phyloP scores from a whole-genome alignment of 1,140 invertebrate genomes.

The Probaryconus sp. region DNA sequence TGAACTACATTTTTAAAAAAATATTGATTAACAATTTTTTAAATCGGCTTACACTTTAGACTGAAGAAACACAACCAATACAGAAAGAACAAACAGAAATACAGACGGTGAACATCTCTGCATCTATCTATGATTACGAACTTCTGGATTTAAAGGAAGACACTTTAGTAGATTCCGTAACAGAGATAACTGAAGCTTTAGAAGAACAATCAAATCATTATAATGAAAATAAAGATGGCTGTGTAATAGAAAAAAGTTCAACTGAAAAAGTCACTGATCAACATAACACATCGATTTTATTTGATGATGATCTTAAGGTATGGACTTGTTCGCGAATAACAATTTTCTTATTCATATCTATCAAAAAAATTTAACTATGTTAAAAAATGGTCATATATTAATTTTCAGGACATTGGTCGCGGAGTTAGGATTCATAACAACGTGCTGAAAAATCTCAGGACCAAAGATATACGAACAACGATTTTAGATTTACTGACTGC shows the following conservation, averaged over 20 bases:
- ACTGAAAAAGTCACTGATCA: too few species aligned
- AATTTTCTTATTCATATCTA: neutral
- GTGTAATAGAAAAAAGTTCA: too few species aligned
- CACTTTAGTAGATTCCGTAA: too few species aligned
- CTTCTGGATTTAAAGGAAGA: too few species aligned
- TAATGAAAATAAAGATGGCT: neutral
- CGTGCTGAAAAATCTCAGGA: neutral
- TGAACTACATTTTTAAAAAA: neutral
- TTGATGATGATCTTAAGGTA: neutral
- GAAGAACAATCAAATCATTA: neutral
- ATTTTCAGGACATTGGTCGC: neutral
- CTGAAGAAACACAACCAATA: neutral
- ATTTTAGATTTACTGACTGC: neutral
- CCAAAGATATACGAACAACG: neutral
- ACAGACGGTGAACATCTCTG: too few species aligned
- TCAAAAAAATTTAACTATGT: neutral
- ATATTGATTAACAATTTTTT: neutral
- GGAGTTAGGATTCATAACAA: neutral
- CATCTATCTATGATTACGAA: too few species aligned
- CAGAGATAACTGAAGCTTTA: too few species aligned
- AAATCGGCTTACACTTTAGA: neutral
- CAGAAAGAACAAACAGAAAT: too few species aligned
- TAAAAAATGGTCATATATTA: neutral
- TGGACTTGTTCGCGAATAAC: neutral
- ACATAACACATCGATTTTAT: neutral